A percentile compares a stretch with the other conserved stretches of the same genome.
These are phyloP conservation scores for Harpagus bidentatus DNA, from an alignment of 2,113 vertebrate species.

Conservation along the genomic window DNA sequence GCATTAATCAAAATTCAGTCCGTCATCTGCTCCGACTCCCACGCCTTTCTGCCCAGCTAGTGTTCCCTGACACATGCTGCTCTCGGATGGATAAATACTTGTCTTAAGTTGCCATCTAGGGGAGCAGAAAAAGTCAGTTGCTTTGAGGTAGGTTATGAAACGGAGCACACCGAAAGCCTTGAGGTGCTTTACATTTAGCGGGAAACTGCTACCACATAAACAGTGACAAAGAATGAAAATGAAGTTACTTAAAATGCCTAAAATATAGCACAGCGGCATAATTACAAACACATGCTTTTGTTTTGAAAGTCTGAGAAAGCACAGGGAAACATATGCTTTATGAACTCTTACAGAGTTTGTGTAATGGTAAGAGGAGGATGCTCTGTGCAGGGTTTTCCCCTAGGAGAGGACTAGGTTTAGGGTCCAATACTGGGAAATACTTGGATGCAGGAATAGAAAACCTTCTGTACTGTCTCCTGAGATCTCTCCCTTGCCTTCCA, in stretches of 20 bases:
- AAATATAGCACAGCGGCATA: not conserved
- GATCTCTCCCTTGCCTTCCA: not conserved
- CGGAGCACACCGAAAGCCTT: not conserved
- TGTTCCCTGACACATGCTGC: not conserved
- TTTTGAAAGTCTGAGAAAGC: not conserved
- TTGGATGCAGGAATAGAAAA: not conserved
- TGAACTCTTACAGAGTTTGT: not conserved
- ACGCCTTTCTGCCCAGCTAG: not conserved
- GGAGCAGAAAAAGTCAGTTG: conserved; percentile 25
- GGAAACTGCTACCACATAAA: not conserved
- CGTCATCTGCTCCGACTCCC: not conserved
- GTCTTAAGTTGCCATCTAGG: conserved; percentile 53
- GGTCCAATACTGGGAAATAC: not conserved
- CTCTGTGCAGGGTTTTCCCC: not conserved
- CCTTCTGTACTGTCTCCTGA: not conserved
- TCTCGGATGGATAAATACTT: not conserved
- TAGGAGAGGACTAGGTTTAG: not conserved
- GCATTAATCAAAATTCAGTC: not conserved
- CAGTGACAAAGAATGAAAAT: not conserved
- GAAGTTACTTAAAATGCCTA: not conserved
- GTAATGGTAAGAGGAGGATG: not conserved
- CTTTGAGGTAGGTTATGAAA: not conserved
- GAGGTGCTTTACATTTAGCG: not conserved
- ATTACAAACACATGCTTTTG: not conserved
- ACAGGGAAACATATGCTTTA: rapidly evolving